Evolutionary conservation across 2,888 invertebrate species (phyloP), one percentile per base, ranked within the genome.

Genomic region (Pristionchus fissidentatus): DNA sequence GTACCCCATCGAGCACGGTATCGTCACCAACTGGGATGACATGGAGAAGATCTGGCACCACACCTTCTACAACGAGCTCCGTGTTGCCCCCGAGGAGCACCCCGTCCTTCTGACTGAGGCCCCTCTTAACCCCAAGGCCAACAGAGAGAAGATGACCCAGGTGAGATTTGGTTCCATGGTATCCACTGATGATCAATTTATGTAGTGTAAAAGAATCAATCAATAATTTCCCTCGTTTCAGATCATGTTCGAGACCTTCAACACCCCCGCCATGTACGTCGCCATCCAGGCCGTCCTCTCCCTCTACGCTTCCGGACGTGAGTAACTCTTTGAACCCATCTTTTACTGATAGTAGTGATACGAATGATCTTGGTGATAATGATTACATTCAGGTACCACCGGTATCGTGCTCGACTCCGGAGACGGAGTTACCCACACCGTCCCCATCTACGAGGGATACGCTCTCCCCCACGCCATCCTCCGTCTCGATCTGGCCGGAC

Each of bases 1-100:
- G 93, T 97, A 97, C 94, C 97, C 97, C 92, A 97, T 97, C 93
- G 97, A 97, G 93, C 97, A 97, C 94, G 97, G 97, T 92, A 97
- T 97, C 94, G 96, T 97, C 93, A 97, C 97, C 94, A 97, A 97
- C 95, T 97, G 97, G 97, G 97, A 97, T 93, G 97, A 97, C 93
- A 97, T 97, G 97, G 97, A 97, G 94, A 97, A 97, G 94, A 97
- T 97, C 94, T 97, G 97, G 97, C 97, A 97, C 94, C 97, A 97
- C 94, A 97, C 97, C 93, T 97, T 97, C 95, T 97, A 97, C 95
- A 97, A 97, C 93, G 97, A 97, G 94, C 95, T 97, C 93, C 95
- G 97, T 94, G 97, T 97, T 83, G 97, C 97, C 84, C 97, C 97
- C 86, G 97, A 97, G 94, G 97, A 97, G 94, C 97, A 97, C 93